These are phyloP conservation scores for Andrena marginata DNA, from an alignment of 2,888 invertebrate species.

Conservation along the genomic window DNA sequence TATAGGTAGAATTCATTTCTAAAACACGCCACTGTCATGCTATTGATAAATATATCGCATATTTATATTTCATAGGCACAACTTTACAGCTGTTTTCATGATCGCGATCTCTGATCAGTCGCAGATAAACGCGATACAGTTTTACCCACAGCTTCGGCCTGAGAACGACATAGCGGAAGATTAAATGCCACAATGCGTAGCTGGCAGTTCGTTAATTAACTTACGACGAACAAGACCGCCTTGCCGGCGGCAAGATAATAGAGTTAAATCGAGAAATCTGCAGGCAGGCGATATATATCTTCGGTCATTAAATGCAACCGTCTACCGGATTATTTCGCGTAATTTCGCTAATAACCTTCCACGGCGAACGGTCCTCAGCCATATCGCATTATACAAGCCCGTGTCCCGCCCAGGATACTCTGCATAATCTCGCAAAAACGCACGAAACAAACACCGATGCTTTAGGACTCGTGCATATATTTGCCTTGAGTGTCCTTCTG, in stretches of 20 bases:
- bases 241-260: slow-evolving; percentile 35
- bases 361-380: background rate
- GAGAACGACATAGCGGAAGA: slow-evolving; percentile 40
- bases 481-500: background rate
- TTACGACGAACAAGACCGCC: slow-evolving; percentile 49
- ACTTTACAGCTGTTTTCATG: no score
- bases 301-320: slow-evolving; percentile 49
- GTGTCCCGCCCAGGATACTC: background rate
- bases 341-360: slow-evolving; percentile 58
- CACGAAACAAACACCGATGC: background rate
- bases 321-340: slow-evolving; percentile 47
- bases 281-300: slow-evolving; percentile 29
- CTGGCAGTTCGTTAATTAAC: slow-evolving; percentile 61
- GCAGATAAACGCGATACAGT: slow-evolving; percentile 21
- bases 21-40: no score
- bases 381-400: background rate
- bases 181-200: slow-evolving; percentile 43
- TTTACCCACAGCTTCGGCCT: background rate
- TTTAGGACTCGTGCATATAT: background rate
- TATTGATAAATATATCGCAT: no score
- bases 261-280: slow-evolving; percentile 51
- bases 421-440: background rate
- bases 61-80: no score
- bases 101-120: slow-evolving; percentile 10
- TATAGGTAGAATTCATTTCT: background rate